Evolutionary conservation across 2,888 invertebrate genomes (phyloP).

Genomic region (Drosophila monieri): DNA sequence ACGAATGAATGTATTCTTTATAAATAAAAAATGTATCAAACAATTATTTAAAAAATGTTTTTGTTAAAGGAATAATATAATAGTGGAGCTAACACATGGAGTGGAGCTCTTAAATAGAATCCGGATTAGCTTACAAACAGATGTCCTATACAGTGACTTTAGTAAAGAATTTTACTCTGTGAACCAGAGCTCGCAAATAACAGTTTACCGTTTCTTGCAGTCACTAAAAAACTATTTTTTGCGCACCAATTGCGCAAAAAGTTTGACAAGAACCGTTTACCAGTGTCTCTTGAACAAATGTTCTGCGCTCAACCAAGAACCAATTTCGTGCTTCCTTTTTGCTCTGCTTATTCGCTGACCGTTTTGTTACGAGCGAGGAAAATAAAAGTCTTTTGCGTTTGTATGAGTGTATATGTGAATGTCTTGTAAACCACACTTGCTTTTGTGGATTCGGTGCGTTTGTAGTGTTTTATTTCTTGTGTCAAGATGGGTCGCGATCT

Average conservation of each 20-base stretch:
- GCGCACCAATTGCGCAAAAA: background rate
- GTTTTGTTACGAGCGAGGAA: background rate
- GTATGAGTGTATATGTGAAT: background rate
- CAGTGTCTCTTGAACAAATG: background rate
- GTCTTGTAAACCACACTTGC: background rate
- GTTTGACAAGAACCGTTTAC: background rate
- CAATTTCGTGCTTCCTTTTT: background rate
- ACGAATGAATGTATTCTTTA: no score
- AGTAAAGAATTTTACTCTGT: no score
- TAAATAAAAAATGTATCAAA: no score
- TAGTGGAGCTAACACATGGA: no score
- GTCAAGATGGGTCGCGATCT: no score
- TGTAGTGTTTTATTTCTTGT: background rate
- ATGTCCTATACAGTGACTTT: no score
- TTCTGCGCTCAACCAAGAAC: background rate
- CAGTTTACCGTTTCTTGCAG: background rate
- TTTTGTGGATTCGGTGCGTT: slow-evolving; percentile 3
- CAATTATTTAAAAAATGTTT: no score
- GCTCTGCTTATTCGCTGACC: background rate
- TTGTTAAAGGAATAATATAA: no score
- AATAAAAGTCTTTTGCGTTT: slow-evolving; percentile 1
- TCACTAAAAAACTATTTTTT: background rate
- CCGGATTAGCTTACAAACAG: no score
- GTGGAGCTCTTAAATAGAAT: no score
- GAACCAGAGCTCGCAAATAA: no score